These are phyloP conservation scores for Montifringilla adamsi DNA, from an alignment of 2,113 vertebrate genomes.

Conservation along the genomic window DNA sequence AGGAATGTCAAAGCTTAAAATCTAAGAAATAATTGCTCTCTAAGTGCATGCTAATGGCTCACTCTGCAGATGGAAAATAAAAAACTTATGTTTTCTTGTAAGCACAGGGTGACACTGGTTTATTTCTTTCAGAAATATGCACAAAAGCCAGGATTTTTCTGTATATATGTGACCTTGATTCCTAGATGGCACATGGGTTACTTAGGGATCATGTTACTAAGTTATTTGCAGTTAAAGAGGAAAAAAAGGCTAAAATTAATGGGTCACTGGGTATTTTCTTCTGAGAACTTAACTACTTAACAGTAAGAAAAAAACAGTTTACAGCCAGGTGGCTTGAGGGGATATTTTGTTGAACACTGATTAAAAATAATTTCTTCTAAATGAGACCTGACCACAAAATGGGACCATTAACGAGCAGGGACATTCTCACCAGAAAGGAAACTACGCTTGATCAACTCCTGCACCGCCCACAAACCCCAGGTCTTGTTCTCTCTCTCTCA, in stretches of 20 bases:
- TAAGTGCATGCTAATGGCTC: neutral
- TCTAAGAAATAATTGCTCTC: neutral
- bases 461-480: constrained; percentile 62
- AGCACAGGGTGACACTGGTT: neutral
- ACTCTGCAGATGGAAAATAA: neutral
- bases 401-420: constrained; percentile 75
- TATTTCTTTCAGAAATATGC: constrained; percentile 26
- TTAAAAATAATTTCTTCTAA: constrained; percentile 88
- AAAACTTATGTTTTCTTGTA: neutral
- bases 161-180: constrained; percentile 69
- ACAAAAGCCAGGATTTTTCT: constrained; percentile 21
- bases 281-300: constrained; percentile 78
- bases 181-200: constrained; percentile 64
- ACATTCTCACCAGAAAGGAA: constrained; percentile 76
- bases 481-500: constrained; percentile 26
- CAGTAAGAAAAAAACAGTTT: constrained; percentile 71
- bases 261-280: constrained; percentile 73
- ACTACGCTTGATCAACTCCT: constrained; percentile 68
- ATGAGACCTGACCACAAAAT: constrained; percentile 85
- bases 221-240: constrained; percentile 59
- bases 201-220: constrained; percentile 75
- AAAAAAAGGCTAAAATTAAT: constrained; percentile 76
- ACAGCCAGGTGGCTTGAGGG: constrained; percentile 79
- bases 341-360: constrained; percentile 81
- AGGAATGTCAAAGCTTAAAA: constrained; percentile 24